Base-by-base conservation (phyloP, 2,888 invertebrate genomes). In the Cryptophagus acutangulus region DNA sequence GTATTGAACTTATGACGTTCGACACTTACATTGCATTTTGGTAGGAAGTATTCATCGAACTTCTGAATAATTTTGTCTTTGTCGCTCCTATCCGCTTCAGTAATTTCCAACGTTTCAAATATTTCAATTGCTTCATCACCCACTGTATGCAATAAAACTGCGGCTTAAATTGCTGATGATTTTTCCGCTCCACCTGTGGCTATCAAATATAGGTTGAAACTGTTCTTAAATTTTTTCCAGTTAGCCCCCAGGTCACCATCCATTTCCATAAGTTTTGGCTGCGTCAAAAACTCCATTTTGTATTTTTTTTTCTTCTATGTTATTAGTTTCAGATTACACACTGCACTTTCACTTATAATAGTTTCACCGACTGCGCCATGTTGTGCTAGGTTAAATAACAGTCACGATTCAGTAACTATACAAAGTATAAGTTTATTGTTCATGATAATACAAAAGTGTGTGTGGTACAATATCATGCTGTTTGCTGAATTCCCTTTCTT, bases 11-110 rank as follows among this genome's bases (percentile, higher is more conserved):
- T 38, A 33, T 41, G 38, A 25, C 38, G 24, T 42, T 49, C 46
- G 3, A 45, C 36, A 36, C 42, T 48, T 2, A 33, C 36, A 26
- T 48, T 50, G 12, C 37, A 18, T 30, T 45, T 38, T 15, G 50
- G 48, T 1, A 44, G 14, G 28, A 51, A 50, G 26, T 50, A 50
- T 3, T 26, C 24, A 12, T 51, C 44, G 14, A 51, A 51, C 14
- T 40, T 42, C n/a, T 37, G 3, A 8, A 34, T 12, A 9, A 34
- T 17, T 4, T 4, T 16, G 5, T 34, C 34, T 16, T 13, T 8
- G 13, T 34, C 18, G 10, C 13, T 34, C 9, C 8, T 17, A 5
- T 34, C 34, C 5, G 3, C 4, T 6, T 16, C 17, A 20, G 16
- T 13, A 20, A 34, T 3, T 34, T 17, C 34, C 3, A 34, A 18